Base-by-base conservation (phyloP, 2,888 invertebrate species). In the Euplagia quadripunctaria region DNA sequence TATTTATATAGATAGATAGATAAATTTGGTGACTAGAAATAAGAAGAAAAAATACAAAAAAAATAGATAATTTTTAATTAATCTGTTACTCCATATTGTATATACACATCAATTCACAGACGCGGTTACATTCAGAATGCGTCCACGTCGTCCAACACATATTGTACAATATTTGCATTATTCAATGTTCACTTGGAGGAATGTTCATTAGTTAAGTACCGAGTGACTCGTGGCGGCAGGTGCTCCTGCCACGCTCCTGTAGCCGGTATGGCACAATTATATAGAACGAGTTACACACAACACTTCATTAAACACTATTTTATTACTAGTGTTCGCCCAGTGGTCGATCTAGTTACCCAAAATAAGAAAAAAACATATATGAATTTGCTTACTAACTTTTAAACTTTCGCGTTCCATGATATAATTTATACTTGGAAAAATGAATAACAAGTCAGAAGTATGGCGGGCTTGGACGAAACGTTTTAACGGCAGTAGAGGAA, bases 31-130 rank as follows among this genome's bases (percentile, higher is more conserved):
- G 20, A 6, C 17, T 31, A 17, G n/a, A 51, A 66, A 68, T 68
- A 75, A 75, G 68, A 61, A 16, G 12, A 17, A 11, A 61, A 61
- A 61, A 14, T 12, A 1, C 9, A n/a, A 64, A 17, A 79, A 82
- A 79, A 79, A 76, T 81, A 74, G 7, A 78, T 61, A 68, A 72
- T 74, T 73, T 77, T 75, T 79, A 74, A 77, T 63, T 64, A 73
- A 71, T 61, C 41, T 76, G 75, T 74, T 76, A 76, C 41, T 68
- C 70, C 72, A 65, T 72, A 71, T 71, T 74, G 73, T 75, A 77
- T 73, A 43, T 41, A 67, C n/a, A 67, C 41, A 64, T 70, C 69
- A 58, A 64, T 58, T 75, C 61, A 70, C 52, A 73, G 16, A 61
- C 42, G 58, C 64, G 42, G 31, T 55, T 42, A 71, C 74, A 79